Evolutionary conservation across 1,140 invertebrate species (phyloP).

Genomic region (Trialeurodes vaporariorum): DNA sequence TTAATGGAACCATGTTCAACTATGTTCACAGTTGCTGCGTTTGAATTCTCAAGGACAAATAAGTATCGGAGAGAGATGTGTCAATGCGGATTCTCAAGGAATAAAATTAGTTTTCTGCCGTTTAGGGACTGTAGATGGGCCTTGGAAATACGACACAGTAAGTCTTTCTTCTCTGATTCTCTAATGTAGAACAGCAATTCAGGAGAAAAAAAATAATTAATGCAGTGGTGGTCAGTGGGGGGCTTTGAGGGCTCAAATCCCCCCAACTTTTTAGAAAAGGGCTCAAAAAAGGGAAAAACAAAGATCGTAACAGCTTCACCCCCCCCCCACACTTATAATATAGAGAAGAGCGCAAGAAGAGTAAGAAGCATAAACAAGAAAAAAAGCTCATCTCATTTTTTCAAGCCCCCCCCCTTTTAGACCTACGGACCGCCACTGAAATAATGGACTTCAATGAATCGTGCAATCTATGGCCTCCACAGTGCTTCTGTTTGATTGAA

Average conservation of each 20-base stretch:
- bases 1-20: too few species aligned
- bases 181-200: conserved; percentile 7
- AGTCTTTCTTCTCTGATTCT: conserved; percentile 16
- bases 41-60: conserved; percentile 90
- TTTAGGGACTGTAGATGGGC: conserved; percentile 82
- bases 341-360: too few species aligned
- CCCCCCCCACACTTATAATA: too few species aligned
- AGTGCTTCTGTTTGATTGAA: too few species aligned
- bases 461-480: too few species aligned
- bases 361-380: not conserved
- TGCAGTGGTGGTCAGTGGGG: not conserved
- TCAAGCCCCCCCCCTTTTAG: conserved; percentile 4
- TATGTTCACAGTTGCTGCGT: conserved; percentile 56
- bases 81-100: conserved; percentile 74
- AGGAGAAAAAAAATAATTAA: not conserved
- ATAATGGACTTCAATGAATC: conserved; percentile 7
- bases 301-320: too few species aligned
- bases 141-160: conserved; percentile 77
- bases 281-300: too few species aligned
- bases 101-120: conserved; percentile 81
- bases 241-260: not conserved
- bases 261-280: too few species aligned
- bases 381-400: too few species aligned
- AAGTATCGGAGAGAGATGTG: conserved; percentile 87
- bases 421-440: conserved; percentile 1